A percentile compares a stretch with the other conserved stretches of the same genome.
phyloP scores from a whole-genome alignment of 2,797 vertebrate genomes.

The Sebastes taczanowskii region DNA sequence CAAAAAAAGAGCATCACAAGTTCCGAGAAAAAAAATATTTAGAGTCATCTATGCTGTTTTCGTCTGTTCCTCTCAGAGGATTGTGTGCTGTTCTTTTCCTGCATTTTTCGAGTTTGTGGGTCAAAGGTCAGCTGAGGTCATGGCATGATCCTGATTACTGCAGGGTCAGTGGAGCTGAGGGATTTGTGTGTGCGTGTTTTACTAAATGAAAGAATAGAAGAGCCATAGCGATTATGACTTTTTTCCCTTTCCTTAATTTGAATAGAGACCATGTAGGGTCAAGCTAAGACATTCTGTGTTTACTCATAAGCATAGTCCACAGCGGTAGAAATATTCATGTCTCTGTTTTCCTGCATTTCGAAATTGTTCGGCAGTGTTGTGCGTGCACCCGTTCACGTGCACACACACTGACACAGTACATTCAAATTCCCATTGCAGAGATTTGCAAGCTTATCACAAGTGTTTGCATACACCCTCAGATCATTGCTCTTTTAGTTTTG shows the following conservation, averaged over 20 bases:
- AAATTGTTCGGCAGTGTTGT: background rate
- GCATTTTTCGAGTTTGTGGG: slow-evolving; percentile 51
- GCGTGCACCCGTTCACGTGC: background rate
- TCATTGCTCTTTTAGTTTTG: slow-evolving; percentile 48
- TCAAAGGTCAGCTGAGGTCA: slow-evolving; percentile 49
- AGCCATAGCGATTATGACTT: background rate
- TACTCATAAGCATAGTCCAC: background rate
- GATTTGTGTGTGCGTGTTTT: slow-evolving; percentile 38
- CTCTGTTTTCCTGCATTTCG: background rate
- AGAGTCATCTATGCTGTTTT: background rate
- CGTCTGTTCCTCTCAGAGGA: background rate
- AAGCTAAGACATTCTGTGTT: background rate
- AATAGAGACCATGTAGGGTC: background rate
- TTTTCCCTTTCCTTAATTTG: background rate
- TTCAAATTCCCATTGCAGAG: slow-evolving; percentile 11
- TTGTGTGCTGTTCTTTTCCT: slow-evolving; percentile 3
- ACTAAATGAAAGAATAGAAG: slow-evolving; percentile 19
- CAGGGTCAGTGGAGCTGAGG: slow-evolving; percentile 27
- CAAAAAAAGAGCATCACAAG: background rate
- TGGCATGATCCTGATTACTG: slow-evolving; percentile 46
- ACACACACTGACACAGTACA: background rate
- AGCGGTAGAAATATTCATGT: background rate
- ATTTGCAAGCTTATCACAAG: slow-evolving; percentile 51
- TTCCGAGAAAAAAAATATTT: background rate
- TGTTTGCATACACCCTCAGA: slow-evolving; percentile 52